Percentiles rank a stretch among this genome's conserved stretches.
Evolutionary conservation across 2,113 vertebrate genomes (phyloP).

Genomic region (Cepphus grylle): DNA sequence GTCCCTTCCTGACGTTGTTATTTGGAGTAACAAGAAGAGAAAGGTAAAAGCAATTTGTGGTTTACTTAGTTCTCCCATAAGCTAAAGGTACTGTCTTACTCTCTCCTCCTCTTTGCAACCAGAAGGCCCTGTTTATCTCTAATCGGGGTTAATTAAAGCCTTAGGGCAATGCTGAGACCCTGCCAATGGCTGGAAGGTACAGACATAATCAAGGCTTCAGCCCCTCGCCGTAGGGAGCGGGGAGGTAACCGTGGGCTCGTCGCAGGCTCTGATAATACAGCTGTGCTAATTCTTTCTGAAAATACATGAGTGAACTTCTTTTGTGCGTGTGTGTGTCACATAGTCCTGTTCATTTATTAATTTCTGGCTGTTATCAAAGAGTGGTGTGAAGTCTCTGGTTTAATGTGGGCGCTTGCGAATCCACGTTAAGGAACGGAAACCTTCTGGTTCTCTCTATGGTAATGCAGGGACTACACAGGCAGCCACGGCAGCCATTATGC

Average conservation of each 20-base stretch:
- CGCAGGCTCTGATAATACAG: background rate
- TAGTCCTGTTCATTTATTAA: background rate
- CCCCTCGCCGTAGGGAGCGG: background rate
- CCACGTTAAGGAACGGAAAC: background rate
- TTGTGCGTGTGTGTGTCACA: background rate
- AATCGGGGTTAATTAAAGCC: conserved; percentile 69
- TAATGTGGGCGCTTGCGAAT: background rate
- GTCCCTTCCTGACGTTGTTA: background rate
- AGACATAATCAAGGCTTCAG: conserved; percentile 4
- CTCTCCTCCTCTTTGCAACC: background rate
- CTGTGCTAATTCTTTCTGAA: background rate
- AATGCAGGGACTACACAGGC: background rate
- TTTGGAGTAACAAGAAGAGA: background rate
- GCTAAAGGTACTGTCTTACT: background rate
- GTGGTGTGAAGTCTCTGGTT: background rate
- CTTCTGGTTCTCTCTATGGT: background rate
- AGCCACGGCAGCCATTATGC: background rate
- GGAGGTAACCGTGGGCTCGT: background rate
- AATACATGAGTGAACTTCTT: background rate
- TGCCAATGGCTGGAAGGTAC: conserved; percentile 37
- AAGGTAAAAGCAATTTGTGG: background rate
- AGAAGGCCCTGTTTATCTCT: conserved; percentile 53
- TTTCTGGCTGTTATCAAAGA: conserved; percentile 3
- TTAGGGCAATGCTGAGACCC: conserved; percentile 20
- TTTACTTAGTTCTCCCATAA: background rate